A percentile compares a stretch with the other conserved stretches of the same genome.
Conservation (phyloP, 2,113 vertebrate genomes). For the human region GRCh38 chr1:90528501-90529000, state of each 20-base stretch:
- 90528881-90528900: conserved; percentile 26
- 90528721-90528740: conserved; percentile 38
- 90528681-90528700: conserved; percentile 60
- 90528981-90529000: neutral
- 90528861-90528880: neutral
- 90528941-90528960: neutral
- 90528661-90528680: conserved; percentile 74
- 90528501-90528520: neutral
- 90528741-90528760: conserved; percentile 14
- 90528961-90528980: neutral
- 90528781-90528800: neutral
- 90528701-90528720: conserved; percentile 65
- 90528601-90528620: conserved; percentile 49
- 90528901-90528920: neutral
- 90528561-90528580: neutral
- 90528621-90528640: conserved; percentile 55
- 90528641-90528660: conserved; percentile 70
- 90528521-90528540: neutral
- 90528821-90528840: neutral
- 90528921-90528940: neutral
- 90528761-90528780: neutral
- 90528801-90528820: neutral
- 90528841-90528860: neutral
- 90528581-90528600: conserved; percentile 24
- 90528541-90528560: neutral